Percentiles rank a stretch among this genome's conserved stretches.
Conservation (phyloP, 2,797 vertebrate species). For the Falco peregrinus region DNA sequence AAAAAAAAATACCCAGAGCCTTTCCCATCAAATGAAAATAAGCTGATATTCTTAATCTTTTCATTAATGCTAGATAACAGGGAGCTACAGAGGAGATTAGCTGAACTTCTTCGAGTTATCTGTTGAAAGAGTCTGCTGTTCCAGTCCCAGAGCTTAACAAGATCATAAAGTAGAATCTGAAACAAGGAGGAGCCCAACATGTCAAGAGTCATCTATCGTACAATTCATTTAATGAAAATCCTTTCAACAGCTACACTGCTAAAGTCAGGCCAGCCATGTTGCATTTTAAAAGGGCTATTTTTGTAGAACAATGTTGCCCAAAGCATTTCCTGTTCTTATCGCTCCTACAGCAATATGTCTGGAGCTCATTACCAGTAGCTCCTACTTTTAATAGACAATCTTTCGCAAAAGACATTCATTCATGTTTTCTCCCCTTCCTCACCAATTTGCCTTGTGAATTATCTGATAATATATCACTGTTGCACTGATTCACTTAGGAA, state of each 20-base stretch:
- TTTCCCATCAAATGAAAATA: conserved; percentile 58
- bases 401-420: conserved; percentile 41
- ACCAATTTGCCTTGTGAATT: conserved; percentile 9
- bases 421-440: conserved; percentile 5
- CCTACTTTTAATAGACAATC: conserved; percentile 14
- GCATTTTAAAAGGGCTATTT: conserved; percentile 52
- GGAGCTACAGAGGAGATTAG: conserved; percentile 30
- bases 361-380: conserved; percentile 48
- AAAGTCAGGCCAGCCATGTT: conserved; percentile 28
- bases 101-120: conserved; percentile 7
- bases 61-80: conserved; percentile 51
- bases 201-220: conserved; percentile 44
- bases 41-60: conserved; percentile 56
- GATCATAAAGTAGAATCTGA: conserved; percentile 42
- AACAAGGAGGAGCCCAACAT: conserved; percentile 34
- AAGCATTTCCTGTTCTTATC: conserved; percentile 65
- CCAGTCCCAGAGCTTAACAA: conserved; percentile 37
- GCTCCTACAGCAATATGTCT: conserved; percentile 18
- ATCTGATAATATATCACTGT: not conserved
- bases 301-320: conserved; percentile 37
- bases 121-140: conserved; percentile 53
- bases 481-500: conserved; percentile 20
- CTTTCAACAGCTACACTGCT: conserved; percentile 40
- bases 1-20: conserved; percentile 5
- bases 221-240: conserved; percentile 43